These are phyloP conservation scores for Punctoribates punctum DNA, from an alignment of 2,888 invertebrate species.

Conservation along the genomic window DNA sequence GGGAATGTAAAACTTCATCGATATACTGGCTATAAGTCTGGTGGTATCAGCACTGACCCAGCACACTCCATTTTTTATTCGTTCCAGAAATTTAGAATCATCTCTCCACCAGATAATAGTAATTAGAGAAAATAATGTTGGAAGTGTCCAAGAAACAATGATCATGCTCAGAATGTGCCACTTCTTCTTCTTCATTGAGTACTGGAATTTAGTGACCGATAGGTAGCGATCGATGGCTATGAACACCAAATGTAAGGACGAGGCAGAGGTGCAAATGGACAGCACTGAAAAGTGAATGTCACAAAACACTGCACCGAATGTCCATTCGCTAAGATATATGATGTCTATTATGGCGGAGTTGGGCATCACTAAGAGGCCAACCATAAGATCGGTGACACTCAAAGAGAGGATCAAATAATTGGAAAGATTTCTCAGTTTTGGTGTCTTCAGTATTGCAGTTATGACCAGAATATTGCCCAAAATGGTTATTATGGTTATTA, in stretches of 20 bases:
- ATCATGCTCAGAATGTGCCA: neutral
- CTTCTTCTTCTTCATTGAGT: neutral
- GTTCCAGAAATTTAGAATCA: neutral
- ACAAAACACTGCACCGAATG: neutral
- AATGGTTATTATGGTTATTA: neutral
- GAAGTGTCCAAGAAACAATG: neutral
- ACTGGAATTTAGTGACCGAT: neutral
- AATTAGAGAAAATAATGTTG: neutral
- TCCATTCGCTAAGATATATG: neutral
- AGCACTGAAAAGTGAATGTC: neutral
- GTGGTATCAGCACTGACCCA: no score
- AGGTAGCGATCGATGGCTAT: conserved; percentile 15
- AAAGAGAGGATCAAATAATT: conserved; percentile 17
- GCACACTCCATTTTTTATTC: neutral
- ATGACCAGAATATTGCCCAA: conserved; percentile 29
- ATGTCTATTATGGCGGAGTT: neutral
- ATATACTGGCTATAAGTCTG: no score
- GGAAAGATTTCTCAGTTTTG: neutral
- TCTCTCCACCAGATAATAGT: neutral
- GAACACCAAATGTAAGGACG: neutral
- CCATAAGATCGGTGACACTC: neutral
- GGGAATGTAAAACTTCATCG: no score
- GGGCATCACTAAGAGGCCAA: neutral
- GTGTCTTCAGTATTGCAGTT: conserved; percentile 16
- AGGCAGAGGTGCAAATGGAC: neutral